Evolutionary conservation across 2,888 invertebrate genomes (phyloP).

Genomic region (Geotrupes spiniger): DNA sequence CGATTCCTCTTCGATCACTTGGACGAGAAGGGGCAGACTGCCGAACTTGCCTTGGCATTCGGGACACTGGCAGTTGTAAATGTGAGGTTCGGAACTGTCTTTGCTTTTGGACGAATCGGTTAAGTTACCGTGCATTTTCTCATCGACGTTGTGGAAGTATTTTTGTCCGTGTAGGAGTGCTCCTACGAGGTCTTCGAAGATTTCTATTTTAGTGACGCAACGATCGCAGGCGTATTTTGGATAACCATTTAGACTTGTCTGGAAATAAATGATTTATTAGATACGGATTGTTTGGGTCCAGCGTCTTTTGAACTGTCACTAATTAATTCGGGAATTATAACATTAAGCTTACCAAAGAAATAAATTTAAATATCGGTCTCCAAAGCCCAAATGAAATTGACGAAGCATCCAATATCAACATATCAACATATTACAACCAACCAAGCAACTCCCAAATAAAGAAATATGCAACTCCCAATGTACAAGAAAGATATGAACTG

Average conservation of each 20-base stretch:
- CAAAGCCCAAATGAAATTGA: no score
- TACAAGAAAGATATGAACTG: no score
- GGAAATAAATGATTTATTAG: no score
- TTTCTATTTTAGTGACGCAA: constrained; percentile 10
- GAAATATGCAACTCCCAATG: no score
- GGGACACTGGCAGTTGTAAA: constrained; percentile 23
- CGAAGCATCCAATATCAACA: no score
- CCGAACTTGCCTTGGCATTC: constrained; percentile 25
- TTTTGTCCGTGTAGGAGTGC: constrained; percentile 8
- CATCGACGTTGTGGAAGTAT: constrained; percentile 11
- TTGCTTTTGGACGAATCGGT: background rate
- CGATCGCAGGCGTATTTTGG: constrained; percentile 10
- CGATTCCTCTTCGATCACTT: constrained; percentile 24
- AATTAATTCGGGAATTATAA: no score
- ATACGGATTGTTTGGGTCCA: no score
- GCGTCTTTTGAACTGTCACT: no score
- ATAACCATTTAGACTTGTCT: constrained; percentile 7
- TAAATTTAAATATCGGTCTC: no score
- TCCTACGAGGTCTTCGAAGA: constrained; percentile 8
- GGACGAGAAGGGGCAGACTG: constrained; percentile 23
- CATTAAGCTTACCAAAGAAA: no score
- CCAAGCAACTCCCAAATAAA: no score
- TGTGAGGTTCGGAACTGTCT: constrained; percentile 12
- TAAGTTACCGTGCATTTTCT: constrained; percentile 11
- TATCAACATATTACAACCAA: no score